These are phyloP conservation scores for Mythimna ferrago DNA, from an alignment of 2,888 invertebrate genomes.

Conservation along the genomic window DNA sequence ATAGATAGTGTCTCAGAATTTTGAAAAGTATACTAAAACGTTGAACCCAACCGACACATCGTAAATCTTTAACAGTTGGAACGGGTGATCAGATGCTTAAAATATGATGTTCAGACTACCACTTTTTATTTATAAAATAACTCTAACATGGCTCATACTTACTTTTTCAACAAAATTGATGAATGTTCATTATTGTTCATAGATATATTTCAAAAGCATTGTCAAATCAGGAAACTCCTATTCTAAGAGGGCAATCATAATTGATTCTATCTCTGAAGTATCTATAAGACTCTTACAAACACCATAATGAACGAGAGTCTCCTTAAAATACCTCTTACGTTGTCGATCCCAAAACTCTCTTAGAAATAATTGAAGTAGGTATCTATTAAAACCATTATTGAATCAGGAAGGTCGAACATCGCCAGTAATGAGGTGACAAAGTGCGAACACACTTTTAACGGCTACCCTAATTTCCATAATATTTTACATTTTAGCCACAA, in stretches of 20 bases:
- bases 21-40: background rate
- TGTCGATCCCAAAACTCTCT: background rate
- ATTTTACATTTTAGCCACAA: conserved; percentile 40
- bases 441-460: conserved; percentile 51
- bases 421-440: conserved; percentile 53
- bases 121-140: too few relatives aligned
- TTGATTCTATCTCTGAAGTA: too few relatives aligned
- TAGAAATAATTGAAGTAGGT: conserved; percentile 14
- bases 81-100: background rate
- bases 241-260: too few relatives aligned
- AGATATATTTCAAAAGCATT: too few relatives aligned
- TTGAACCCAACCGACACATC: background rate
- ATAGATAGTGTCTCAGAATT: background rate
- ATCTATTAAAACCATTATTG: conserved; percentile 39
- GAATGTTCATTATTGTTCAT: too few relatives aligned
- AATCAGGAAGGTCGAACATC: conserved; percentile 42
- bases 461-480: conserved; percentile 47
- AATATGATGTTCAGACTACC: background rate
- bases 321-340: background rate
- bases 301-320: background rate
- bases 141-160: too few relatives aligned
- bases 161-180: too few relatives aligned
- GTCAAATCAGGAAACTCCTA: too few relatives aligned
- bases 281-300: too few relatives aligned
- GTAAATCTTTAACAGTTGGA: background rate